Base-by-base conservation (phyloP, 2,113 vertebrate species). In the Epinephelus cyanopodus region DNA sequence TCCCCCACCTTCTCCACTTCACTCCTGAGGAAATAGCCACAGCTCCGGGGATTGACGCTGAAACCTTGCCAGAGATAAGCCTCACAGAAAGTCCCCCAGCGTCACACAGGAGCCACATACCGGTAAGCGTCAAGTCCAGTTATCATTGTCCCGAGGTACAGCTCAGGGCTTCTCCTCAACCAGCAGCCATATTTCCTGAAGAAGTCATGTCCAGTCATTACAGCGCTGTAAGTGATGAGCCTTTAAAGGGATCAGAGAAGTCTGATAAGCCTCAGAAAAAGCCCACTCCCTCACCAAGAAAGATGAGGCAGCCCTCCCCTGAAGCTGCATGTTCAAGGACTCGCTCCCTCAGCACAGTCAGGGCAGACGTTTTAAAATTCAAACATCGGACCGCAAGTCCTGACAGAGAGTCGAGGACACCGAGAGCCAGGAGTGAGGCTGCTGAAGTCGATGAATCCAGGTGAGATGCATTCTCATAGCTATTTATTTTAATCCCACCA, bases 61-160 rank as follows among this genome's bases (percentile, higher is more conserved):
- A 96, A 88, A 90, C 82, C 0, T 61, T 94, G n/a, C 91, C 94
- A 17, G 79, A 95, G 27, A 74, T 86, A 2, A 86, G 66, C 27
- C 86, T 83, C 67, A 17, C 74, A 6, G 93, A 94, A 53, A 90
- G 89, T 62, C 21, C 69, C 21, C 53, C 79, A 27, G 90, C 88
- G 7, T 78, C 86, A 19, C 6, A n/a, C 56, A 66, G 84, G 64
- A 78, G 56, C 6, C 0, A 65, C 76, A 57, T 58, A 13, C 42
- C 42, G 8, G 42, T 45, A 10, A 87, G 71, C 50, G 56, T 50
- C 0, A 53, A 4, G 33, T 68, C 79, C 50, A 89, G 85, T 58
- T 70, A 64, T 62, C 58, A 23, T 52, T 53, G 10, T 23, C n/a
- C 72, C 1, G 68, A 87, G 37, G 13, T 37, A 3, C 74, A 45